Evolutionary conservation across 2,113 vertebrate species (phyloP), one percentile per base, ranked within the genome.

Genomic region (Dermatemys mawii): DNA sequence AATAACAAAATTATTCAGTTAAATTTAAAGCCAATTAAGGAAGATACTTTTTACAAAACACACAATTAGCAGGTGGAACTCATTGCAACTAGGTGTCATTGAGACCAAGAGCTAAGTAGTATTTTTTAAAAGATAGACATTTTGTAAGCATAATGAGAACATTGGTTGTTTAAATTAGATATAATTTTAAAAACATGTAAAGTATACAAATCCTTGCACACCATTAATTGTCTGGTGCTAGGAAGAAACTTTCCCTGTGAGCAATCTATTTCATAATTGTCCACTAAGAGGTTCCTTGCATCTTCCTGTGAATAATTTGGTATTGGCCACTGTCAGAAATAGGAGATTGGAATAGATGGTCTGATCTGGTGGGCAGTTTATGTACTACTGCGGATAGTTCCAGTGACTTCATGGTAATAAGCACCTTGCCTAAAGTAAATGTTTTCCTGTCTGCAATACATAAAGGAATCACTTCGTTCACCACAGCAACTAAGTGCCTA

Each of bases 61-160:
- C 93, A 92, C 90, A 82, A 70, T 38, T 86, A 89, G 55, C 93
- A 86, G 1, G 2, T 94, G 88, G 80, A 93, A 94, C 50, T 89
- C 55, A 63, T 92, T 93, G 88, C 63, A 78, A 24, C 55, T 88
- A 93, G 73, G 87, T 94, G 80, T 86, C 90, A 79, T 75, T 79
- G 84, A 93, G 21, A 90, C 16, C 84, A 84, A 82, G 80, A 94
- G 54, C 63, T 46, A 84, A 38, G 73, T 83, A 92, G 48, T 22
- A 27, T 93, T 81, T 95, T 89, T 87, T 17, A 78, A 48, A 93
- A 82, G 8, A 75, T 87, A 60, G 44, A 57, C 38, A 17, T 90
- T 80, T 93, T 89, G 87, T 89, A 86, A 27, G 95, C 73, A 86
- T 94, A 94, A 91, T 79, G 5, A 70, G 85, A 51, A 78, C 9